Percentiles rank a stretch among this genome's conserved stretches.
Conservation (phyloP, 2,888 invertebrate species). For the Apocheima hispidaria region DNA sequence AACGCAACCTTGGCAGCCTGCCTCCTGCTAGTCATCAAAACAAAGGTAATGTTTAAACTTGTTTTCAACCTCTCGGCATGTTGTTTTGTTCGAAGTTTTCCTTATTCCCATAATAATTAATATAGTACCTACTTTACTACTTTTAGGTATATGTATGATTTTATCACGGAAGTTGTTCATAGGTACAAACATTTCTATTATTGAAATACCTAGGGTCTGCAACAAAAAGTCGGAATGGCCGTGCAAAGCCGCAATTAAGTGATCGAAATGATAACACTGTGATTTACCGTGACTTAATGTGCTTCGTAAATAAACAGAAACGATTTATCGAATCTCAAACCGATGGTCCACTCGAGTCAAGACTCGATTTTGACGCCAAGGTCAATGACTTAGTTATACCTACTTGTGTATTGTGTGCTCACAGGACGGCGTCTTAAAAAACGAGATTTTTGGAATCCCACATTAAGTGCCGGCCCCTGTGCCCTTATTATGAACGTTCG, state of each 20-base stretch:
- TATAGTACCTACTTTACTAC: not conserved
- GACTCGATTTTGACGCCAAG: conserved; percentile 3
- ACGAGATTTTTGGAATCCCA: not conserved
- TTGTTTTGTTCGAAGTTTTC: not conserved
- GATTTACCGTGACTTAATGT: conserved; percentile 10
- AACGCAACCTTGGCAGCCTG: not conserved
- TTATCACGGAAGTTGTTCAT: no score
- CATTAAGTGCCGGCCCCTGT: no score
- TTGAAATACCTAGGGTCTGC: not conserved
- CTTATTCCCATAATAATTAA: not conserved
- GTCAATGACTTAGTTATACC: not conserved
- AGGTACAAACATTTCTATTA: not conserved
- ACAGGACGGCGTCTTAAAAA: not conserved
- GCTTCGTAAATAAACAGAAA: conserved; percentile 21
- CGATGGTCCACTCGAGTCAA: not conserved
- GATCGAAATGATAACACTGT: conserved; percentile 4
- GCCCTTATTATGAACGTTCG: no score
- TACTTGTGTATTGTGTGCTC: not conserved
- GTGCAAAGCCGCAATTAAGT: not conserved
- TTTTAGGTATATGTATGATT: no score
- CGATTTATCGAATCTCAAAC: conserved; percentile 8
- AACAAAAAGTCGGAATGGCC: conserved; percentile 4
- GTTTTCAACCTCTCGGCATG: not conserved
- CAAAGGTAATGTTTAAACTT: not conserved
- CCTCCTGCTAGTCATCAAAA: conserved; percentile 1